A percentile compares a stretch with the other conserved stretches of the same genome.
Evolutionary conservation across 2,888 invertebrate genomes (phyloP).

Genomic region (Hemicrepidius hirtus): DNA sequence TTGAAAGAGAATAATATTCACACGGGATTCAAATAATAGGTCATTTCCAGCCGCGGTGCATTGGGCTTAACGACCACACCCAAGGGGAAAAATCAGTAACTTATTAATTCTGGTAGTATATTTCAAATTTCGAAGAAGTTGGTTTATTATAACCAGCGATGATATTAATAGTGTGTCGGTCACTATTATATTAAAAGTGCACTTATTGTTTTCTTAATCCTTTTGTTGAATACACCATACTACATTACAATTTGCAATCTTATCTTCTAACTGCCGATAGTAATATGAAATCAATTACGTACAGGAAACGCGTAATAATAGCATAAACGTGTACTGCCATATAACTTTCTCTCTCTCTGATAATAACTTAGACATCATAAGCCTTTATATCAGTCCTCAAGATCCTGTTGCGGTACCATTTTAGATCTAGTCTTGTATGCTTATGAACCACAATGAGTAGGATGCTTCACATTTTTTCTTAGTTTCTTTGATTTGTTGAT

Average conservation of each 20-base stretch:
- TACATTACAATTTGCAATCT: neutral
- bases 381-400: constrained; percentile 7
- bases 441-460: neutral
- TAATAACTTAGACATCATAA: constrained; percentile 21
- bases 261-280: neutral
- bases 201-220: too few species aligned
- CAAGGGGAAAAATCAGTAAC: too few species aligned
- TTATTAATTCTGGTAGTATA: too few species aligned
- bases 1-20: too few species aligned
- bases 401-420: constrained; percentile 30
- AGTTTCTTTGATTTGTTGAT: constrained; percentile 22
- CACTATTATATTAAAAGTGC: too few species aligned
- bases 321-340: constrained; percentile 12
- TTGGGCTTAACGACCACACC: too few species aligned
- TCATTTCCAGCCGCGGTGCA: too few species aligned
- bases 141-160: neutral
- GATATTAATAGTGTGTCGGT: too few species aligned
- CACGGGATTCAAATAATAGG: too few species aligned
- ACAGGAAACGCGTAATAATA: constrained; percentile 2
- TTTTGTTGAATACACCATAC: neutral
- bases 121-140: too few species aligned
- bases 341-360: constrained; percentile 19
- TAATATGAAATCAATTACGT: constrained; percentile 3
- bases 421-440: constrained; percentile 3
- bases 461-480: constrained; percentile 15